Evolutionary conservation across 64 coral and sea anemone species (phyloP), one percentile per base, ranked within the genome.

Genomic region (Dendrophyllia cribrosa): DNA sequence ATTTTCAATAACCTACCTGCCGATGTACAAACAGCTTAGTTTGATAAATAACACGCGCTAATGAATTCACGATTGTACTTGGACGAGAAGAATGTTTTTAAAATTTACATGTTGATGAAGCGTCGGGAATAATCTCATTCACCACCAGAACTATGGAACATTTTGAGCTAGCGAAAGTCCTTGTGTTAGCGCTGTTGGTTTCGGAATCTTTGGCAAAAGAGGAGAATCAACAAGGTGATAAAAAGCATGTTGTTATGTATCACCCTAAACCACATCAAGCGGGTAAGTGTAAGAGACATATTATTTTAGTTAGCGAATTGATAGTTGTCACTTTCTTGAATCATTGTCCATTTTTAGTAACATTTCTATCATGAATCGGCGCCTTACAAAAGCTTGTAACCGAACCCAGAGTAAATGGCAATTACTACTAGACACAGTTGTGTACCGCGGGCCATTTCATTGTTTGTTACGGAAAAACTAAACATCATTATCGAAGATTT

Each of bases 251-350:
- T 19, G 61, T 83, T 22, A 19, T 83, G 43, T 46, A 12, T 19
- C 79, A 83, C 17, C 79, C 79, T 4, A 83, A 83, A 48, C 60
- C 58, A 66, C 79, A 51, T 8, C 79, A 83, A 16, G 23, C 79
- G 19, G 79, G 79, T 83, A 83, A 83, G 59, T 10, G 6, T 1
- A 16, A 48, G 14, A 44, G 4, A 81, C 0, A 34, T 15, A 49
- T 3, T 66, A 46, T 0, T 66, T 63, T 5, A 48, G 16, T 19
- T 46, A 64, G 61, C 19, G 61, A 64, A 20, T 13, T 13, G 61
- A 20, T 5, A 2, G 19, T 0, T 64, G 0, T 20, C 14, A 64
- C 13, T 64, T 14, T 19, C 19, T 64, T 20, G 19, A 64, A 6
- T 5, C 17, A 64, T 5, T 14, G 17, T 64, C 5, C 61, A 13